A percentile compares a stretch with the other conserved stretches of the same genome.
These are phyloP conservation scores for Lepus americanus DNA, from an alignment of 2,113 vertebrate genomes.

Conservation along the genomic window DNA sequence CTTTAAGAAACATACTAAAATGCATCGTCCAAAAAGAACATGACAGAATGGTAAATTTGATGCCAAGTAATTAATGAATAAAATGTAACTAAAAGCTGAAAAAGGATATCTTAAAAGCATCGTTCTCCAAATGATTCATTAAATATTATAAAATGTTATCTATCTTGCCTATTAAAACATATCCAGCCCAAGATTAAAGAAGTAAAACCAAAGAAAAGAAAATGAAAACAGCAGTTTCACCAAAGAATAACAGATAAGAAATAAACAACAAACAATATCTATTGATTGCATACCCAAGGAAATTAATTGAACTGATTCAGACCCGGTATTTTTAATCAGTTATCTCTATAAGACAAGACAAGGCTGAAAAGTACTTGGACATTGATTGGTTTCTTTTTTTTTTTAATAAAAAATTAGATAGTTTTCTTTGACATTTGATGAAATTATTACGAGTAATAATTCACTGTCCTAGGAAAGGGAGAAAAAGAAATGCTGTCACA, in stretches of 20 bases:
- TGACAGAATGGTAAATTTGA: slow-evolving; percentile 25
- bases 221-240: slow-evolving; percentile 34
- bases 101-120: slow-evolving; percentile 30
- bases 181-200: slow-evolving; percentile 56
- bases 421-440: slow-evolving; percentile 48
- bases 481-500: neutral
- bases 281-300: neutral
- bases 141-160: neutral
- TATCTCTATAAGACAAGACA: slow-evolving; percentile 26
- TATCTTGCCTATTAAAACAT: slow-evolving; percentile 43
- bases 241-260: slow-evolving; percentile 23
- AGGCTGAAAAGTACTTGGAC: neutral
- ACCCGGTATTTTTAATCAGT: slow-evolving; percentile 24
- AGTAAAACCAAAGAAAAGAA: slow-evolving; percentile 54
- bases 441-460: slow-evolving; percentile 55
- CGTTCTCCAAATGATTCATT: slow-evolving; percentile 17
- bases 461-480: neutral
- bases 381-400: neutral
- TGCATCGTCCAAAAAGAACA: slow-evolving; percentile 47
- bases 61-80: slow-evolving; percentile 52
- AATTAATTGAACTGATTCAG: slow-evolving; percentile 19
- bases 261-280: neutral
- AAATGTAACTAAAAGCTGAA: slow-evolving; percentile 23
- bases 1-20: slow-evolving; percentile 42
- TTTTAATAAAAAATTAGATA: slow-evolving; percentile 40